Conservation (phyloP, 37 sponge, comb jelly and placozoan species). For the Hexactinellida sp. region DNA sequence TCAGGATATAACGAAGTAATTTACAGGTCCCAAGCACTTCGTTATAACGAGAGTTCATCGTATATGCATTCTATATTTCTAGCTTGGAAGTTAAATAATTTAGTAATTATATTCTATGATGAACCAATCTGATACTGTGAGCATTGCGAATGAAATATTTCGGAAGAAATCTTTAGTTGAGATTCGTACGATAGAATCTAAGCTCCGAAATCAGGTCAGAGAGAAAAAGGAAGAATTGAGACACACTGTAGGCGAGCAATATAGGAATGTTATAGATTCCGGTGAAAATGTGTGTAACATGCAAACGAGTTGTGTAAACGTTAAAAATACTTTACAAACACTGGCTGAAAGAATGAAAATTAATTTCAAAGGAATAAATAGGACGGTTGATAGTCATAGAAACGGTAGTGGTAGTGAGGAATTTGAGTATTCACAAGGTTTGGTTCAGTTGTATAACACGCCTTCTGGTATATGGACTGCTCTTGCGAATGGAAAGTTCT, state of each 20-base stretch:
- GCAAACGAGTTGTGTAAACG: background rate
- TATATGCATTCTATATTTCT: too few relatives aligned
- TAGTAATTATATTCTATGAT: background rate
- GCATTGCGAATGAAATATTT: constrained; percentile 1
- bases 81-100: too few relatives aligned
- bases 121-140: background rate
- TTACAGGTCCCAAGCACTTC: too few relatives aligned
- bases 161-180: constrained; percentile 1
- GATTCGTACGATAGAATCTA: background rate
- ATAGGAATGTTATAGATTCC: constrained; percentile 12
- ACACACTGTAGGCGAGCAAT: background rate
- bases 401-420: background rate
- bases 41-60: too few relatives aligned
- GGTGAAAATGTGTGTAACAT: background rate
- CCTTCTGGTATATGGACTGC: background rate
- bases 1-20: too few relatives aligned
- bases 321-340: background rate
- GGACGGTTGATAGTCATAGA: background rate
- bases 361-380: background rate
- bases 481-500: background rate
- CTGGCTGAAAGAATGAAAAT: background rate
- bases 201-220: background rate
- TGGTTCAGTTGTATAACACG: background rate
- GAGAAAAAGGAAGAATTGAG: background rate
- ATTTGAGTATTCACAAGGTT: background rate